These are phyloP conservation scores for Xanthorhoe designata DNA, from an alignment of 2,888 invertebrate species.

Conservation along the genomic window DNA sequence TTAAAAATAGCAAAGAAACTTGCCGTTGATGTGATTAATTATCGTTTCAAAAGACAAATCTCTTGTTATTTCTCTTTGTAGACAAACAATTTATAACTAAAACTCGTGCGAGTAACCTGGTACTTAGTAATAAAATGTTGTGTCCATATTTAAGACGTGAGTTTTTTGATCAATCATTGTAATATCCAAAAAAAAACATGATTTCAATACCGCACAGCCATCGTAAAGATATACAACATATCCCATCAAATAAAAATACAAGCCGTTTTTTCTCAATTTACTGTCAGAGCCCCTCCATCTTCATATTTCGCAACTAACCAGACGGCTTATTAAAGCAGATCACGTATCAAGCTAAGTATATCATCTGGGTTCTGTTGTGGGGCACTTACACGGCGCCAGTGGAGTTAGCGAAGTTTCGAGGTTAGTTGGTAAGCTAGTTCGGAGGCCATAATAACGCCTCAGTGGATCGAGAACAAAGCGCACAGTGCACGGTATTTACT, in stretches of 20 bases:
- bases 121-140: too few relatives aligned
- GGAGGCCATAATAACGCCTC: not conserved
- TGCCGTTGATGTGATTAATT: not conserved
- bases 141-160: too few relatives aligned
- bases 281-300: constrained; percentile 8
- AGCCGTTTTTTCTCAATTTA: constrained; percentile 8
- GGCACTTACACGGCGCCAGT: constrained; percentile 10
- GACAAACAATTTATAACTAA: not conserved
- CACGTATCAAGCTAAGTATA: constrained; percentile 13
- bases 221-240: not conserved
- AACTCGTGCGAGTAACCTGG: too few relatives aligned
- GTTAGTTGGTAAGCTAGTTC: not conserved
- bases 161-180: too few relatives aligned
- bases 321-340: constrained; percentile 13
- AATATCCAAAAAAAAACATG: too few relatives aligned
- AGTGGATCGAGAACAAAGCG: not conserved
- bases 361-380: constrained; percentile 9
- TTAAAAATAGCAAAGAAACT: not conserved
- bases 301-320: constrained; percentile 12
- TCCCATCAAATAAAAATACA: not conserved
- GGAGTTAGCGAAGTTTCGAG: not conserved
- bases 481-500: not conserved
- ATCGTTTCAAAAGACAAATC: not conserved
- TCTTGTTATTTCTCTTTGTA: not conserved
- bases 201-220: not conserved